These are phyloP conservation scores for Aeoliscus strigatus DNA, from an alignment of 2,797 vertebrate species.

Conservation along the genomic window DNA sequence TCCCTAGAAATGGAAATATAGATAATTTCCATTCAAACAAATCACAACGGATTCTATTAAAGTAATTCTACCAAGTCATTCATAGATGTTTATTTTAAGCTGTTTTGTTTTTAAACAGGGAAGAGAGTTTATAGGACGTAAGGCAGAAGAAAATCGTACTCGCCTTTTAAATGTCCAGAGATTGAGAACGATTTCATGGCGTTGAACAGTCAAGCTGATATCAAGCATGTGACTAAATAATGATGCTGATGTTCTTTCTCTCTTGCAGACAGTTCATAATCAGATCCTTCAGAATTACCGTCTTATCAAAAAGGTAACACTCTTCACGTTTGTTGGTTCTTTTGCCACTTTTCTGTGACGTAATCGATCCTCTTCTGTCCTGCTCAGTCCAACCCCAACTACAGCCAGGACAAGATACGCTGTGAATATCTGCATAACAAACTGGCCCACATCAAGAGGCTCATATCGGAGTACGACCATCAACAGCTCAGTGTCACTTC, in stretches of 20 bases:
- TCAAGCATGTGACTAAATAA: no score
- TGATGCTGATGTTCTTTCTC: constrained; percentile 1
- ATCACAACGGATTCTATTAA: no score
- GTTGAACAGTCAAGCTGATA: no score
- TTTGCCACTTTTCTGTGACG: neutral
- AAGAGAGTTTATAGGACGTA: no score
- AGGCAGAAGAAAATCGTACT: no score
- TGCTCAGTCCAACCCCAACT: constrained; percentile 85
- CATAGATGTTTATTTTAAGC: no score
- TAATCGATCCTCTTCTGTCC: neutral
- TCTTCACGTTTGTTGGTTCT: neutral
- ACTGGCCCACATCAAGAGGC: constrained; percentile 91
- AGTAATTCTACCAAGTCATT: no score
- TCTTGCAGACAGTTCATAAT: constrained; percentile 82
- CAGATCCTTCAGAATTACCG: constrained; percentile 89
- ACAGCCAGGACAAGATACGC: constrained; percentile 86
- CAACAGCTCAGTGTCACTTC: constrained; percentile 68
- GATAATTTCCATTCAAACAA: no score
- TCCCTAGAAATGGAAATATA: no score
- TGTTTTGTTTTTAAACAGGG: no score
- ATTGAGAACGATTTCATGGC: no score
- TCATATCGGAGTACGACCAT: constrained; percentile 89
- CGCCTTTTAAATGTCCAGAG: no score
- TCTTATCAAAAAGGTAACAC: constrained; percentile 88
- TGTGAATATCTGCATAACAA: constrained; percentile 95